These are phyloP conservation scores for Euzophera pinguis DNA, from an alignment of 2,888 invertebrate species.

Conservation along the genomic window DNA sequence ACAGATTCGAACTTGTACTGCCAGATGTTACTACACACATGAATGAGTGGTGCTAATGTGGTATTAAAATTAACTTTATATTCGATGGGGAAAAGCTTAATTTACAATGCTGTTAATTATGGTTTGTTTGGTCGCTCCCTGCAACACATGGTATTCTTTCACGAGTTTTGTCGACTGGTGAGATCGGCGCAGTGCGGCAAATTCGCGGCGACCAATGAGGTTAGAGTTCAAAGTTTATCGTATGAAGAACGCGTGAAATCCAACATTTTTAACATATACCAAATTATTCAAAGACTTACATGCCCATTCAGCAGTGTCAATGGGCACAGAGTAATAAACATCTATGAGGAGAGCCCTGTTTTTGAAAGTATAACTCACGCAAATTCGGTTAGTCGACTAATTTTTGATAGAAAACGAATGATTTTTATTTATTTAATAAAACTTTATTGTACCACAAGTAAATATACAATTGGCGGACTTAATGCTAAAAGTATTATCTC, in stretches of 20 bases:
- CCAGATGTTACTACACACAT: conserved; percentile 21
- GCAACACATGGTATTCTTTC: conserved; percentile 1
- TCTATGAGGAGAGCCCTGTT: too few relatives aligned
- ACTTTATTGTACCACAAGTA: too few relatives aligned
- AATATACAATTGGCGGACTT: too few relatives aligned
- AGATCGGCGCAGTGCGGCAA: conserved; percentile 37
- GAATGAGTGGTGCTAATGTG: conserved; percentile 18
- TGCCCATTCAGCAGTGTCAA: too few relatives aligned
- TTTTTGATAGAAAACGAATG: too few relatives aligned
- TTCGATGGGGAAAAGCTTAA: conserved; percentile 15
- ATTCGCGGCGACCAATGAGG: conserved; percentile 22
- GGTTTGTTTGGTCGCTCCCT: neutral
- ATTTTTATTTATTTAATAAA: too few relatives aligned
- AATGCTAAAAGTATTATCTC: too few relatives aligned
- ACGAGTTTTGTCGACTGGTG: neutral
- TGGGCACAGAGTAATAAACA: too few relatives aligned
- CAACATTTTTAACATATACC: neutral
- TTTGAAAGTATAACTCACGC: too few relatives aligned
- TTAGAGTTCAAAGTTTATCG: conserved; percentile 22
- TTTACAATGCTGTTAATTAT: conserved; percentile 9
- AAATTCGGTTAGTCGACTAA: too few relatives aligned
- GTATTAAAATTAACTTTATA: conserved; percentile 26
- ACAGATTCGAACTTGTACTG: conserved; percentile 26
- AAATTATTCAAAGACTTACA: too few relatives aligned
- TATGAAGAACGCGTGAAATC: conserved; percentile 16